phyloP scores from a whole-genome alignment of 2,113 vertebrate genomes.

The Hippoglossus stenolepis region DNA sequence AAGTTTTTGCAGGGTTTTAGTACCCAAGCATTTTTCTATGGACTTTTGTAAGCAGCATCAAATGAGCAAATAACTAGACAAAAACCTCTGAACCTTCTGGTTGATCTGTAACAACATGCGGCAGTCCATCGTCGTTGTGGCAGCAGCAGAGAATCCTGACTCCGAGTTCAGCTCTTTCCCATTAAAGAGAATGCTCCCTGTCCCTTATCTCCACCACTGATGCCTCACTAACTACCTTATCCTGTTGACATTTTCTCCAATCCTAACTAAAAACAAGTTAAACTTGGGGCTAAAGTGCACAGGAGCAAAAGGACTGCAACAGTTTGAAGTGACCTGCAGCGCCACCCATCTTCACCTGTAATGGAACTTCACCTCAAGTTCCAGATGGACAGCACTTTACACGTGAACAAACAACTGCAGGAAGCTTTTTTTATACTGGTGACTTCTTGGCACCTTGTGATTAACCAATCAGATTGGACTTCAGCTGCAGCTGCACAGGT shows the following conservation, averaged over 20 bases:
- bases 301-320: conserved; percentile 39
- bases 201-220: neutral
- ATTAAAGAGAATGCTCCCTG: conserved; percentile 30
- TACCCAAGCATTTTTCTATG: neutral
- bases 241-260: neutral
- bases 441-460: neutral
- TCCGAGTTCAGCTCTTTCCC: conserved; percentile 1
- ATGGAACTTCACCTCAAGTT: neutral
- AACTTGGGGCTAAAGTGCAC: conserved; percentile 13
- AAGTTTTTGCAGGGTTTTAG: neutral
- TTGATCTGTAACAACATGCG: neutral
- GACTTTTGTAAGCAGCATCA: neutral
- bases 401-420: neutral
- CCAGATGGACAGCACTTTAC: neutral
- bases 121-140: neutral
- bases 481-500: conserved; percentile 24
- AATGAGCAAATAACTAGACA: neutral
- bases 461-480: conserved; percentile 20
- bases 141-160: neutral
- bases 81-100: neutral
- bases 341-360: conserved; percentile 12
- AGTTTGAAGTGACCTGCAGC: neutral
- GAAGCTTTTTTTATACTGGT: conserved; percentile 6
- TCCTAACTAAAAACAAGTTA: conserved; percentile 20
- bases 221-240: neutral